These are phyloP conservation scores for Prorops nasuta DNA, from an alignment of 1,140 invertebrate species.

Conservation along the genomic window DNA sequence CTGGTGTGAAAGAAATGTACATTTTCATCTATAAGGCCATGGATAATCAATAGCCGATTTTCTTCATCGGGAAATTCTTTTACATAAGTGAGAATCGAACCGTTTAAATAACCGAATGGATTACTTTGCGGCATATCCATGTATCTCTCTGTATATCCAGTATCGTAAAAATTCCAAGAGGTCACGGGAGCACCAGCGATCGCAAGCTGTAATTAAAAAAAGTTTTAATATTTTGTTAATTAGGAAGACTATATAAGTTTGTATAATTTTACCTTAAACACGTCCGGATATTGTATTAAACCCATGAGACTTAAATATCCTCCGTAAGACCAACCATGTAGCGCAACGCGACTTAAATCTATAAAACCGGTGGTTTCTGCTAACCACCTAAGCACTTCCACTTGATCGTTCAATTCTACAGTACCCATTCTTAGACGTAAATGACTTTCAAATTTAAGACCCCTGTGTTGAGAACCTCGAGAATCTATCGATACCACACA, in stretches of 20 bases:
- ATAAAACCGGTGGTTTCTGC: constrained; percentile 82
- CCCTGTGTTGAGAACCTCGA: constrained; percentile 89
- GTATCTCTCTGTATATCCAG: constrained; percentile 96
- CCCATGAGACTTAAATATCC: constrained; percentile 86
- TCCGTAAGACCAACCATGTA: constrained; percentile 99
- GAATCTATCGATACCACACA: constrained; percentile 95
- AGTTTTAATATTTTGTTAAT: constrained; percentile 16
- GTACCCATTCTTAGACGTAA: constrained; percentile 88
- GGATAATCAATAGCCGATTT: constrained; percentile 92
- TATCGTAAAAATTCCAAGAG: constrained; percentile 90
- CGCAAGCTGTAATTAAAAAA: constrained; percentile 61
- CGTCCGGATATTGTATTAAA: constrained; percentile 75
- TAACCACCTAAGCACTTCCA: constrained; percentile 89
- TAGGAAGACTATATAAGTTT: constrained; percentile 5
- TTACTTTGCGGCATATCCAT: constrained; percentile 90
- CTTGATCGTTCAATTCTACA: constrained; percentile 94
- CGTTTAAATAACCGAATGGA: constrained; percentile 72
- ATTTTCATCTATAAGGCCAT: constrained; percentile 98
- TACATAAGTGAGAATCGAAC: constrained; percentile 76
- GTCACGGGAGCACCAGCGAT: constrained; percentile 97
- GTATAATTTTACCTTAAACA: constrained; percentile 82
- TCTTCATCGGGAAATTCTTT: constrained; percentile 90
- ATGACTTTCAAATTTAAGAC: constrained; percentile 87
- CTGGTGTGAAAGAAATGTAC: constrained; percentile 98
- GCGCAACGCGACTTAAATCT: constrained; percentile 88